phyloP scores from a whole-genome alignment of 2,888 invertebrate species.

The Apeira syringaria region DNA sequence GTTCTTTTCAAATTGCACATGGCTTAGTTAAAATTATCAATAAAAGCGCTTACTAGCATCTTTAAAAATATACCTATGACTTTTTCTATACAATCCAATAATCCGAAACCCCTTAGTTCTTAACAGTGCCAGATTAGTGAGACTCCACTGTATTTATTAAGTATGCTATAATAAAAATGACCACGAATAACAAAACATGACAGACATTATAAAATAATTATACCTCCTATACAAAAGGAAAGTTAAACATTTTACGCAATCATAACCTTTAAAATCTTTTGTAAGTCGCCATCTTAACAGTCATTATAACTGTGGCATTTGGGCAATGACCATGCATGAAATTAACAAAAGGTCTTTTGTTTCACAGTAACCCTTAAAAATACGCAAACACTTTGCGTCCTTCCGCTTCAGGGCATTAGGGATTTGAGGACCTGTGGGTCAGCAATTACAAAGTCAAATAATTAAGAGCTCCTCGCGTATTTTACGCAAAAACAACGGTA shows the following conservation, averaged over 20 bases:
- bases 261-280: conserved; percentile 9
- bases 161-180: too few relatives aligned
- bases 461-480: conserved; percentile 26
- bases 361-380: conserved; percentile 22
- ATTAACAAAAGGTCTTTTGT: conserved; percentile 26
- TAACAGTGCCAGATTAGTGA: too few relatives aligned
- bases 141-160: too few relatives aligned
- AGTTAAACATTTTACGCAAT: neutral
- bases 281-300: conserved; percentile 1
- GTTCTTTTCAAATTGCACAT: too few relatives aligned
- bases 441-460: conserved; percentile 34
- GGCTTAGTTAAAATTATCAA: too few relatives aligned
- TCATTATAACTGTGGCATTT: conserved; percentile 11
- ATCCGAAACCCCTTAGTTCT: too few relatives aligned
- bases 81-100: too few relatives aligned
- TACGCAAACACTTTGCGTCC: conserved; percentile 26
- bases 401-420: conserved; percentile 25
- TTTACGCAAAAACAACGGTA: conserved; percentile 17
- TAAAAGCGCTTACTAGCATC: too few relatives aligned
- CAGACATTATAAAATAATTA: neutral
- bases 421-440: conserved; percentile 23
- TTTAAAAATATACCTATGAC: too few relatives aligned
- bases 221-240: too few relatives aligned
- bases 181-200: neutral
- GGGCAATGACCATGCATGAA: conserved; percentile 4